Conservation (phyloP, 2,113 vertebrate genomes). For the Toxostoma redivivum region DNA sequence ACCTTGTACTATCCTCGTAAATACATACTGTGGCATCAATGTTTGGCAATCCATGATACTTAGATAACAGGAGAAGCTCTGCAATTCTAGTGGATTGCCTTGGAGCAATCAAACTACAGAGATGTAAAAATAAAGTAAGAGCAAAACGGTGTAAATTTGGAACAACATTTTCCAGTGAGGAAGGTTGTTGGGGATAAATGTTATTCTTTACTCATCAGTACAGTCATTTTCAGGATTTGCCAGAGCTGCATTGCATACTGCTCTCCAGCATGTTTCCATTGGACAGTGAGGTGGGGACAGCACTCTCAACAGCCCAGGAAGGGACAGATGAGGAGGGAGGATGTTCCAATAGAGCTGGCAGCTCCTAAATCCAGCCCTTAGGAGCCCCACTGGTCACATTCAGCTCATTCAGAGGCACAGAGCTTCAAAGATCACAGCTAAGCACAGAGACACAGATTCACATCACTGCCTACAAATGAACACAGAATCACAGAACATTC, state of each 20-base stretch:
- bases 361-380: not conserved
- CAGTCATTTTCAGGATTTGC: not conserved
- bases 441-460: not conserved
- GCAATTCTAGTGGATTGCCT: not conserved
- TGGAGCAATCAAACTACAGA: not conserved
- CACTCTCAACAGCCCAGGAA: not conserved
- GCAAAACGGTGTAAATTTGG: not conserved
- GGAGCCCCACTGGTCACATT: rapidly evolving
- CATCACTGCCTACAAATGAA: not conserved
- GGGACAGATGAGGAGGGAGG: not conserved
- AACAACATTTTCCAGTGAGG: not conserved
- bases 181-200: not conserved
- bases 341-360: not conserved
- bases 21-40: not conserved
- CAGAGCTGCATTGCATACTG: rapidly evolving
- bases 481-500: not conserved
- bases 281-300: not conserved
- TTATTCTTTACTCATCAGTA: not conserved
- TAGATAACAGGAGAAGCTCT: not conserved
- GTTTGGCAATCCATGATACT: not conserved
- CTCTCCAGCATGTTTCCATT: not conserved
- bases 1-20: not conserved
- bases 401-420: not conserved
- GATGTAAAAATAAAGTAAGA: not conserved
- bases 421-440: not conserved